phyloP scores from a whole-genome alignment of 2,797 vertebrate species.

The Lepilemur septentrionalis region DNA sequence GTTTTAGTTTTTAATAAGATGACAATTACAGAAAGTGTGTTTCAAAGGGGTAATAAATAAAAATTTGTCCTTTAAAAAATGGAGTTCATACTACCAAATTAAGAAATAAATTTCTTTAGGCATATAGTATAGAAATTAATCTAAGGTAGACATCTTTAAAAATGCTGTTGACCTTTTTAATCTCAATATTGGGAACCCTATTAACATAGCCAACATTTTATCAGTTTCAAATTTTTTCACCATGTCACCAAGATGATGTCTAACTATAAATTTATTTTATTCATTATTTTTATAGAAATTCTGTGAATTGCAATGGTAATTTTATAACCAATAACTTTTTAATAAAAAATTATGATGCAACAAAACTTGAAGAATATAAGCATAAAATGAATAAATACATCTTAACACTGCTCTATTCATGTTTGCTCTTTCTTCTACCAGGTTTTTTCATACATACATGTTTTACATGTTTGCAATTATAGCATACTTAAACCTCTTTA shows the following conservation, averaged over 20 bases:
- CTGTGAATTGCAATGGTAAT: not conserved
- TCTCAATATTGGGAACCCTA: not conserved
- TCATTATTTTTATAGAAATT: not conserved
- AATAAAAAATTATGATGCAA: not conserved
- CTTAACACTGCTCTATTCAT: not conserved
- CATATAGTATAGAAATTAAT: not conserved
- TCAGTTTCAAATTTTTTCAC: not conserved
- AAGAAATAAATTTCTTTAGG: slow-evolving; percentile 11
- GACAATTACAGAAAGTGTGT: not conserved
- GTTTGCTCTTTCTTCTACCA: not conserved
- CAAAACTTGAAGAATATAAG: not conserved
- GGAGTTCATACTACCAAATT: not conserved
- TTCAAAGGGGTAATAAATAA: not conserved
- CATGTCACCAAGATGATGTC: not conserved
- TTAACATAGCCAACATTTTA: slow-evolving; percentile 8
- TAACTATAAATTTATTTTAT: not conserved
- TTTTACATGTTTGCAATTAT: not conserved
- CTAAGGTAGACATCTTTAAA: not conserved
- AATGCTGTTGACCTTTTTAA: not conserved
- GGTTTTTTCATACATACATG: not conserved
- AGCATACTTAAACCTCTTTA: not conserved
- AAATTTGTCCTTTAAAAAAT: not conserved
- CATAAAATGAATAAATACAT: not conserved
- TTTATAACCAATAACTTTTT: not conserved
- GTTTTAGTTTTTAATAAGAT: not conserved